phyloP scores from a whole-genome alignment of 2,888 invertebrate species.

The Oligia fasciuncula region DNA sequence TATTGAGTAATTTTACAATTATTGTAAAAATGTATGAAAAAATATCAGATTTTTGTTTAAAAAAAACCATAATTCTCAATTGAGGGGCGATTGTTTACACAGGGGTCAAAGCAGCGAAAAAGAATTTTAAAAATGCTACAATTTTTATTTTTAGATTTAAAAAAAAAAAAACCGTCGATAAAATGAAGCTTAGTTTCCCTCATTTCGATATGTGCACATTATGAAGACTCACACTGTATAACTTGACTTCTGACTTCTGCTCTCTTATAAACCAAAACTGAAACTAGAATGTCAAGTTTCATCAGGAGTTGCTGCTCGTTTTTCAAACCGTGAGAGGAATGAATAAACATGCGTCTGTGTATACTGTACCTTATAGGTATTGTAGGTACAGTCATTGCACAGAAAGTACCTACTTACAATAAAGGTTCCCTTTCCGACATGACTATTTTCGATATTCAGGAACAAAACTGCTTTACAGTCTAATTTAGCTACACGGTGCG shows the following conservation, averaged over 20 bases:
- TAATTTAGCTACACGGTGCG: not conserved
- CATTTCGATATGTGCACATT: too few species aligned
- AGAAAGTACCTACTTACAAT: not conserved
- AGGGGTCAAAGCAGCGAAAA: too few species aligned
- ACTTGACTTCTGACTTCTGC: not conserved
- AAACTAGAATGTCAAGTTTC: not conserved
- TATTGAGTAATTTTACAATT: too few species aligned
- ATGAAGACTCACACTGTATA: not conserved
- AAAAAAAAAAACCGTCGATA: too few species aligned
- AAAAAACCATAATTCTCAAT: too few species aligned
- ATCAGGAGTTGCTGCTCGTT: not conserved
- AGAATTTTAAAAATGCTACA: too few species aligned
- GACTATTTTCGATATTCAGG: not conserved
- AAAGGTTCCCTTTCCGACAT: not conserved
- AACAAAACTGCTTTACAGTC: not conserved
- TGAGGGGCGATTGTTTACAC: too few species aligned
- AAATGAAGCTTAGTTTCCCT: too few species aligned
- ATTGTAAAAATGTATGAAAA: too few species aligned
- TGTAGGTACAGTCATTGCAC: not conserved
- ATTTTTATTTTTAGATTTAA: too few species aligned
- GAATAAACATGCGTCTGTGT: not conserved
- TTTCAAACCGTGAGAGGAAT: slow-evolving; percentile 15
- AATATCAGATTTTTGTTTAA: too few species aligned
- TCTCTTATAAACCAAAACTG: not conserved
- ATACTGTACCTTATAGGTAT: not conserved